Evolutionary conservation across 2,113 vertebrate species (phyloP), one percentile per base, ranked within the genome.

Genomic region (Grus americana): DNA sequence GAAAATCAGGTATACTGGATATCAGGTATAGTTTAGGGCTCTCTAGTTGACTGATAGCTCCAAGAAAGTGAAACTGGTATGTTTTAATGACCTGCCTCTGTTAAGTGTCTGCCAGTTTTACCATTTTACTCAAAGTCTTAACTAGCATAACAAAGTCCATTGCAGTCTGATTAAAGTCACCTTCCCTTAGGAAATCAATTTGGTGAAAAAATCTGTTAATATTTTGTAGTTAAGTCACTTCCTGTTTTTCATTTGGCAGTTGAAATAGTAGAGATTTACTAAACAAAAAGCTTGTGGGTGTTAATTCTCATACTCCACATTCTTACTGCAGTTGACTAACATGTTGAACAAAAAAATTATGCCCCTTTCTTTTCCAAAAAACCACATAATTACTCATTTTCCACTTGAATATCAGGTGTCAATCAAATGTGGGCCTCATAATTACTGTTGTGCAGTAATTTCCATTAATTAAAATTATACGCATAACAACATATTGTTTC

Each of bases 381-480:
- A 10, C 0, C 17, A 78, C 42, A 22, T 75, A 82, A 91, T 89
- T 90, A 85, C 17, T 87, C 18, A 86, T 85, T 95, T 93, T 96
- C 67, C 74, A 55, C 46, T 89, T 91, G 57, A 96, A 79, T 92
- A 93, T 92, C 76, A 93, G 66, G n/a, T 93, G 94, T 61, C 94
- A 91, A 36, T 93, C 93, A 96, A 93, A 79, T 32, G 9, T 58
- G 32, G 49, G 30, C 70, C 87, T 79, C 73, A 18, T 86, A 91
- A 95, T 89, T 91, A 71, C 1, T 34, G 52, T 36, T 72, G 34
- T 78, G 59, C 32, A 38, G 32, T 67, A 84, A 76, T 58, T 95
- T 79, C 78, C 58, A 38, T 79, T 93, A 91, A 91, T 96, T 91
- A 89, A 87, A 86, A 76, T 72, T 44, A 68, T n/a, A 68, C 34